A percentile compares a stretch with the other conserved stretches of the same genome.
phyloP scores from a whole-genome alignment of 2,888 invertebrate genomes.

The Meteorus cinctellus region DNA sequence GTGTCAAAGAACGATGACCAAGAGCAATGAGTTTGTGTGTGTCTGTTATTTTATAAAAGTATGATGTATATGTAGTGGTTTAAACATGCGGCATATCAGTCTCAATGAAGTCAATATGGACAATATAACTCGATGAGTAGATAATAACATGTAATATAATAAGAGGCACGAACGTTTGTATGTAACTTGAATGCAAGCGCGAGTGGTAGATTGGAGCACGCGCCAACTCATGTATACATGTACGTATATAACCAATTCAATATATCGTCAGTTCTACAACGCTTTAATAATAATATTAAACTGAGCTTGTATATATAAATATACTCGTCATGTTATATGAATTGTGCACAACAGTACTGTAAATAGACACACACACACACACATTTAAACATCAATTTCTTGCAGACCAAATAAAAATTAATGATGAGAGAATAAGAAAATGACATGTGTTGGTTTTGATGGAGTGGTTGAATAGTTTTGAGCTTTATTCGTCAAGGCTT shows the following conservation, averaged over 20 bases:
- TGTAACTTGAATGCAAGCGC: slow-evolving; percentile 31
- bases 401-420: not conserved
- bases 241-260: slow-evolving; percentile 56
- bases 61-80: slow-evolving; percentile 18
- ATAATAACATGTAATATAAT: slow-evolving; percentile 69
- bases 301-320: not conserved
- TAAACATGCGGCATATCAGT: slow-evolving; percentile 56
- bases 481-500: not conserved
- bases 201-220: slow-evolving; percentile 33
- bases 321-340: not conserved
- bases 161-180: slow-evolving; percentile 55
- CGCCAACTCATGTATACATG: slow-evolving; percentile 34
- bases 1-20: not conserved
- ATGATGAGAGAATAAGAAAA: not conserved
- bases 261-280: slow-evolving; percentile 24
- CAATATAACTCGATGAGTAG: slow-evolving; percentile 68
- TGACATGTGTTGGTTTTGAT: not conserved
- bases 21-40: not conserved
- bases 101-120: slow-evolving; percentile 66
- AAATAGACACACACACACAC: not conserved
- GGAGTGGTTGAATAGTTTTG: not conserved
- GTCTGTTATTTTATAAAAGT: not conserved
- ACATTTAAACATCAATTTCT: not conserved
- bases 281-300: slow-evolving; percentile 32
- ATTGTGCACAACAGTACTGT: not conserved